Percentiles rank a stretch among this genome's conserved stretches.
phyloP scores from a whole-genome alignment of 2,113 vertebrate species.

The Peromyscus polionotus region DNA sequence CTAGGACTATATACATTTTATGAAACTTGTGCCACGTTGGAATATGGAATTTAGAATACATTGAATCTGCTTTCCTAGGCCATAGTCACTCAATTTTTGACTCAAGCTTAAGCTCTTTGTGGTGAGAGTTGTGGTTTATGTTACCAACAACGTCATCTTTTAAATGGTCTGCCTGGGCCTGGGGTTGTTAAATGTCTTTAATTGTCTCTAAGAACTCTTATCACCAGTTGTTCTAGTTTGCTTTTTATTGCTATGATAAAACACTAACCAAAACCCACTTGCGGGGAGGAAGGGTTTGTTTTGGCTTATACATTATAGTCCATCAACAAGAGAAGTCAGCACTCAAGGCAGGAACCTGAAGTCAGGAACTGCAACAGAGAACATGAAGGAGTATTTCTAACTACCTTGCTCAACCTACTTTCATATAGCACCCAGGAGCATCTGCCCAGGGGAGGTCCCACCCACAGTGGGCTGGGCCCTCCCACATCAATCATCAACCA shows the following conservation, averaged over 20 bases:
- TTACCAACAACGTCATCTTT: neutral
- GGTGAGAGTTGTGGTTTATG: neutral
- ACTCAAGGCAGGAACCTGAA: neutral
- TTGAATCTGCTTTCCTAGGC: neutral
- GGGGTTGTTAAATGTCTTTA: neutral
- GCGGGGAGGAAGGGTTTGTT: neutral
- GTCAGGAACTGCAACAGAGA: neutral
- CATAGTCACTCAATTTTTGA: neutral
- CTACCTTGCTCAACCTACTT: neutral
- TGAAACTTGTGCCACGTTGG: neutral
- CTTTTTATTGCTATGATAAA: neutral
- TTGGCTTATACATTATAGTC: neutral
- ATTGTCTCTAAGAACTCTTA: slow-evolving; percentile 9
- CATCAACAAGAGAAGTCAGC: neutral
- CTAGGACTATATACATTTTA: neutral
- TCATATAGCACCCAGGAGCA: neutral
- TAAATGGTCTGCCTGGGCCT: neutral
- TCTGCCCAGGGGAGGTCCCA: neutral
- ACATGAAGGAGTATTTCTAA: neutral
- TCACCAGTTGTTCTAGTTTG: neutral
- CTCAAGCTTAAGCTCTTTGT: neutral
- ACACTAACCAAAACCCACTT: neutral
- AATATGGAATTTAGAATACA: neutral
- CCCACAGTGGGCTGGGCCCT: neutral
- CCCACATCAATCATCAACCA: neutral